These are phyloP conservation scores for Pteruthius melanotis DNA, from an alignment of 2,113 vertebrate species.

Conservation along the genomic window DNA sequence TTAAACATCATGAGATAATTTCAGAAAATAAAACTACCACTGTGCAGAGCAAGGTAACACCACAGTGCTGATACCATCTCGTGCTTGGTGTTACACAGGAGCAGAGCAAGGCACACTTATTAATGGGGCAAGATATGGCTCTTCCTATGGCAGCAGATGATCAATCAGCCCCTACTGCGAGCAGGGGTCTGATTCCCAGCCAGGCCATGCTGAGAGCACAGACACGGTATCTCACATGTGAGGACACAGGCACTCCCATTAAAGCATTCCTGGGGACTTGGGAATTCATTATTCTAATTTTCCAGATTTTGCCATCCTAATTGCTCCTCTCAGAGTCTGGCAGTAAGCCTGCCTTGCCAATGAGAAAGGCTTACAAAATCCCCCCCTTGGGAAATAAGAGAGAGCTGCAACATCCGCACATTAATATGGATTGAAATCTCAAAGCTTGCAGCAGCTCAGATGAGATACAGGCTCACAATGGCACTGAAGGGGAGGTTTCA, in stretches of 20 bases:
- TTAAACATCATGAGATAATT: not conserved
- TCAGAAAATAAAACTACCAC: not conserved
- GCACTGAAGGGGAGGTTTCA: not conserved
- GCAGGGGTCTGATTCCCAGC: not conserved
- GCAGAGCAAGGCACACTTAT: not conserved
- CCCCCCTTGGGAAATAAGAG: slow-evolving; percentile 32
- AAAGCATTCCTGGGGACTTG: not conserved
- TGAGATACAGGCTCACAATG: not conserved
- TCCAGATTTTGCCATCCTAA: slow-evolving; percentile 3
- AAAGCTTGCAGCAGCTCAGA: not conserved
- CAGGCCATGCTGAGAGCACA: not conserved
- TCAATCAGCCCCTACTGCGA: not conserved
- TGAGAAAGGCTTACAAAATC: not conserved
- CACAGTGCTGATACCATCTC: not conserved
- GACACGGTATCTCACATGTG: accelerated
- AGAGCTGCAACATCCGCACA: slow-evolving; percentile 27
- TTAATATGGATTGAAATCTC: not conserved
- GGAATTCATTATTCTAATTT: slow-evolving; percentile 16
- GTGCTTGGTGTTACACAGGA: not conserved
- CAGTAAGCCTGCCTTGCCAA: not conserved
- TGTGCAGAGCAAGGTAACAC: not conserved
- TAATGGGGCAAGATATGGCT: not conserved
- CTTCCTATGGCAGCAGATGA: not conserved
- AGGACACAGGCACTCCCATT: not conserved
- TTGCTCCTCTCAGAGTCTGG: not conserved